Evolutionary conservation across 64 coral and sea anemone species (phyloP), one percentile per base, ranked within the genome.

Genomic region (Trachythela sp.): DNA sequence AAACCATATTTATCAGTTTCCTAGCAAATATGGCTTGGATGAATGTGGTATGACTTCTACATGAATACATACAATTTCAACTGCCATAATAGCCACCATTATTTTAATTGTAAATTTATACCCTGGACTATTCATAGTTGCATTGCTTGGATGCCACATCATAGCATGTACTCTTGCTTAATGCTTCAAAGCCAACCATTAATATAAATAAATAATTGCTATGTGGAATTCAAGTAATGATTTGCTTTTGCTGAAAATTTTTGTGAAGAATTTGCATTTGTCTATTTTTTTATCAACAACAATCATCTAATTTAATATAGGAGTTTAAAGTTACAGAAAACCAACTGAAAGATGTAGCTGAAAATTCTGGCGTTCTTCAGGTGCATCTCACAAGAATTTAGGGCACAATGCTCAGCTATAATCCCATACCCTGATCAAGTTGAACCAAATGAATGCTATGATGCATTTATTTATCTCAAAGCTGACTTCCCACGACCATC

Each of bases 1-100:
- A 31, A 72, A 72, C 29, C 68, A 72, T 26, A 72, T 72, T 72
- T 72, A 72, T 26, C n/a, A 72, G 68, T 72, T 72, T 72, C 68
- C 68, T 31, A 10, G 29, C 10, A 72, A 72, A 26, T 72, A 72
- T 72, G 68, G 68, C 26, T 35, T 72, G 68, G 68, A 72, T 27
- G 68, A 72, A 72, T 72, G 68, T 72, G 68, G 68, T 72, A 72
- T 22, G 68, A 24, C 13, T 52, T 11, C 13, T 20, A 52, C 13
- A 52, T 52, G 22, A 52, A 52, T 15, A 11, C 49, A 15, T 52
- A 15, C 22, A 52, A 52, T n/a, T n/a, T n/a, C n/a, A n/a, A n/a
- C n/a, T n/a, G n/a, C n/a, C n/a, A n/a, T n/a, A n/a, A n/a, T n/a
- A n/a, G n/a, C n/a, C n/a, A n/a, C n/a, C n/a, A n/a, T n/a, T n/a